Base-by-base conservation (phyloP, 2,888 invertebrate species). In the Chaitophorus viminalis region DNA sequence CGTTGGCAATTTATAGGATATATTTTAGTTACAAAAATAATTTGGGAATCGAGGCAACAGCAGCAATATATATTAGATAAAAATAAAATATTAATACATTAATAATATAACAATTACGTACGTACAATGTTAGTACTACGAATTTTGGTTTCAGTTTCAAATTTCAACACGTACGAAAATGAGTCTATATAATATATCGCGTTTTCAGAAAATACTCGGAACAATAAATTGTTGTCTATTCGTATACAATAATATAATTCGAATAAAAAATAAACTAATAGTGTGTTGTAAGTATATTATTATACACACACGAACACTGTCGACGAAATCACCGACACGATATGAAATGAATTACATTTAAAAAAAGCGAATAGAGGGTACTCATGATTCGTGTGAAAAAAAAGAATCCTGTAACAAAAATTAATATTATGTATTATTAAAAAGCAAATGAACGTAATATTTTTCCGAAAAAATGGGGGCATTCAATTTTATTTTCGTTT, bases 261-360 rank as follows among this genome's bases (percentile, higher is more conserved):
- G 29, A 36, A 33, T 31, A 72, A 33, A 21, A 72, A 21, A 3
- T 65, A 65, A 60, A 75, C 25, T n/a, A 75, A 21, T 0, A 25
- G 9, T n/a, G 25, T 11, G 25, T 18, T 18, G 33, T 72, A 33
- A 31, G 31, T 31, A 72, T 31, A 6, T 46, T 31, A 6, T 46
- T 4, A 72, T 31, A 72, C 4, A 33, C 31, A 31, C 70, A 31
- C 70, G 5, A 31, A 72, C 33, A 8, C 17, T 29, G 33, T 17
- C 70, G 75, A 75, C 39, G 75, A 75, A 75, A 39, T 75, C 75
- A 39, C 39, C 39, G 70, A 72, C 70, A n/a, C 11, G 14, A 25
- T 39, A 39, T 11, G 6, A 74, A 25, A n/a, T 8, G n/a, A 8
- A 39, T 9, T 75, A 21, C 39, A 52, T 76, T 76, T 29, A 29